phyloP scores from a whole-genome alignment of 2,888 invertebrate genomes.

The Hemaris fuciformis region DNA sequence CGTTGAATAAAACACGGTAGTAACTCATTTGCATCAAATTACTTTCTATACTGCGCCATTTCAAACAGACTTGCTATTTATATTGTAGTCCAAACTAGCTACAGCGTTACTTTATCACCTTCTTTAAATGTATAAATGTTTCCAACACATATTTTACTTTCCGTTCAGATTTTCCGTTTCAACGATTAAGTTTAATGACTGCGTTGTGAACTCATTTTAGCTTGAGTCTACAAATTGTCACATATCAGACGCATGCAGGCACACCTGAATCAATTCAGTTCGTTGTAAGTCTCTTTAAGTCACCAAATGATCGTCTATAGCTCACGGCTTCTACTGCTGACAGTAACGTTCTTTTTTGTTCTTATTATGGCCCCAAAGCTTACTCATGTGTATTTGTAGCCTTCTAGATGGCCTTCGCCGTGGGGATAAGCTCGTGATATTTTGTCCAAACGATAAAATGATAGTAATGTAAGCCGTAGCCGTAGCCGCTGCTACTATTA shows the following conservation, averaged over 20 bases:
- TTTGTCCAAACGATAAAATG: conserved; percentile 14
- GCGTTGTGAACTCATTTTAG: neutral
- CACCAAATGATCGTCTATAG: neutral
- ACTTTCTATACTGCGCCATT: too few relatives aligned
- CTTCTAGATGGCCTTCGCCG: conserved; percentile 8
- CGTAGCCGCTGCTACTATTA: conserved; percentile 4
- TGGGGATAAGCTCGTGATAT: conserved; percentile 13
- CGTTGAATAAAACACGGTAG: too few relatives aligned
- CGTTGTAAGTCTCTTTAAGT: neutral
- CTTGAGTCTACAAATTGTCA: neutral
- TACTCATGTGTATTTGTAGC: conserved; percentile 12
- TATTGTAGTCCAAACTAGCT: too few relatives aligned
- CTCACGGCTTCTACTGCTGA: conserved; percentile 12
- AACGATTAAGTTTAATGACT: neutral
- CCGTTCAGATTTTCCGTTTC: neutral
- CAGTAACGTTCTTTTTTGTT: conserved; percentile 17
- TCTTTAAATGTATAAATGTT: too few relatives aligned
- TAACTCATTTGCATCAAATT: too few relatives aligned
- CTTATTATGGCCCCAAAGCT: conserved; percentile 13
- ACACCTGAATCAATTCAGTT: neutral
- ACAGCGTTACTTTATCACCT: too few relatives aligned
- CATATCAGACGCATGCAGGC: neutral
- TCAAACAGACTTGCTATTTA: too few relatives aligned
- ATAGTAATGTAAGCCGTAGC: conserved; percentile 10
- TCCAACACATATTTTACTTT: neutral